Evolutionary conservation across 2,888 invertebrate genomes (phyloP).

Genomic region (Caenorhabditis panamensis): DNA sequence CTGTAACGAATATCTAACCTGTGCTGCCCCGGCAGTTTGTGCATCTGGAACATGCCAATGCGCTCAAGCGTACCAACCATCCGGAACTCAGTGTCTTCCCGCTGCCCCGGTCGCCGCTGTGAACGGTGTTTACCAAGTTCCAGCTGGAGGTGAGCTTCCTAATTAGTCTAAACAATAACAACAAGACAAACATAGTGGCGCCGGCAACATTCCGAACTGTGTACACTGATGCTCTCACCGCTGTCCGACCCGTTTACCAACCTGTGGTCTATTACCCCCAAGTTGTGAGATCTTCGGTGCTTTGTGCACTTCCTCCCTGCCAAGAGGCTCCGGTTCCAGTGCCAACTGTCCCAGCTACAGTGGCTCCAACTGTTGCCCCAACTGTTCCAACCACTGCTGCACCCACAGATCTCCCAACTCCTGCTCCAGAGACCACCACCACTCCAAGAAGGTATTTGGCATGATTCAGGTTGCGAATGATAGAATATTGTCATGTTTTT

Average conservation of each 20-base stretch:
- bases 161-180: conserved; percentile 42
- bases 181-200: conserved; percentile 44
- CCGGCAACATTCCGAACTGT: conserved; percentile 64
- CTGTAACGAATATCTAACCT: conserved; percentile 66
- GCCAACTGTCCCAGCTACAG: not conserved
- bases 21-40: conserved; percentile 67
- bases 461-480: conserved; percentile 21
- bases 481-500: not conserved
- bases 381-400: conserved; percentile 31
- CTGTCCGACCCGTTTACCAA: conserved; percentile 57
- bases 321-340: conserved; percentile 26
- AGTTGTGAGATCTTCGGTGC: conserved; percentile 47
- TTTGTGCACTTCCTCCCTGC: conserved; percentile 56
- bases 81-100: conserved; percentile 56
- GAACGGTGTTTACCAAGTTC: conserved; percentile 64
- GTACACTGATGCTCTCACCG: conserved; percentile 60
- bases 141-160: conserved; percentile 57
- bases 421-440: conserved; percentile 54
- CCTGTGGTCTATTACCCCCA: conserved; percentile 60
- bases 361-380: conserved; percentile 28
- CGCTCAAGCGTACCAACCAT: conserved; percentile 55
- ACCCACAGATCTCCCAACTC: conserved; percentile 53
- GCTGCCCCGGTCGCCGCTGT: conserved; percentile 24
- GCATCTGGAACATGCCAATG: conserved; percentile 61
- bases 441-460: conserved; percentile 62